These are phyloP conservation scores for Darevskia nairensis DNA, from an alignment of 2,797 vertebrate genomes.

Conservation along the genomic window DNA sequence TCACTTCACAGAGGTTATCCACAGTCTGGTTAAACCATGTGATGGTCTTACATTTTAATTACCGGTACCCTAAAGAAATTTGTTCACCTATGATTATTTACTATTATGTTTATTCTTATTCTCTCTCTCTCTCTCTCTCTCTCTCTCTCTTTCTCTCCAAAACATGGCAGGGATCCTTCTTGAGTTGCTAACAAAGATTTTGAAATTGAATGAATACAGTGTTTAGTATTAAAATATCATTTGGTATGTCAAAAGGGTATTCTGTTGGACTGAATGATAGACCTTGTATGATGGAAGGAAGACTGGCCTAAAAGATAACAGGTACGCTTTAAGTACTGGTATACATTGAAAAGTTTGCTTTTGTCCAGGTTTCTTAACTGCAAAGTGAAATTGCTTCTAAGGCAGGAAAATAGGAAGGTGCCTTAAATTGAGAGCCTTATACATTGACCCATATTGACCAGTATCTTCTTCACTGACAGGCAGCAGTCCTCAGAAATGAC, in stretches of 20 bases:
- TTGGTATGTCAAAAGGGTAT: neutral
- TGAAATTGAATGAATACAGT: neutral
- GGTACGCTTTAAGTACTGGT: neutral
- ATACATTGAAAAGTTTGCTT: neutral
- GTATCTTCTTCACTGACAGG: too few species aligned
- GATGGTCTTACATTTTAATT: conserved; percentile 25
- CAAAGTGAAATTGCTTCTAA: neutral
- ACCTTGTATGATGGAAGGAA: neutral
- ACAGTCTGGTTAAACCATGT: neutral
- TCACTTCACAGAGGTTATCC: conserved; percentile 15
- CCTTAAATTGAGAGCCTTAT: too few species aligned
- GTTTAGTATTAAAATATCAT: neutral
- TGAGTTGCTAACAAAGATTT: neutral
- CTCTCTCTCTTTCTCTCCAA: neutral
- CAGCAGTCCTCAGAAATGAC: too few species aligned
- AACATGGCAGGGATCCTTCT: neutral
- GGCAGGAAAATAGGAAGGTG: too few species aligned
- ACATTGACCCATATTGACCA: too few species aligned
- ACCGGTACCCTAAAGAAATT: conserved; percentile 2
- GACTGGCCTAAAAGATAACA: neutral
- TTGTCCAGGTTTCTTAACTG: neutral
- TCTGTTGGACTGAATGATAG: neutral
- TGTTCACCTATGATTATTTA: conserved; percentile 16
- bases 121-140: neutral
- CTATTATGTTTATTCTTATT: neutral